Evolutionary conservation across 2,888 invertebrate genomes (phyloP).

Genomic region (Nemotelus pantherinus): DNA sequence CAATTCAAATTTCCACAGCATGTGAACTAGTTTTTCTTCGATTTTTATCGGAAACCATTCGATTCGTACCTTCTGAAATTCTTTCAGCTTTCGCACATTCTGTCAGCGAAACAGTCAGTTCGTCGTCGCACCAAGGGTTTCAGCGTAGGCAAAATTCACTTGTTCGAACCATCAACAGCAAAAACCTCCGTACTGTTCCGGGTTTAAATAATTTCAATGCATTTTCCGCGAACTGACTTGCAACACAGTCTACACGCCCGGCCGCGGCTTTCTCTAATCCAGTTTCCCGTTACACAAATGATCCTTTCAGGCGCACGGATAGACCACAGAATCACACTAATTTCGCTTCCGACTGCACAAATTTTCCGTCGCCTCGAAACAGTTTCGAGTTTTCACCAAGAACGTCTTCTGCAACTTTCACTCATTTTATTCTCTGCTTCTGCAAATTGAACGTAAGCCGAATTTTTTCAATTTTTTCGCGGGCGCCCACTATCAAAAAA

Average conservation of each 20-base stretch:
- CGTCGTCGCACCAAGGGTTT: background rate
- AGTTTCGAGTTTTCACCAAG: constrained; percentile 8
- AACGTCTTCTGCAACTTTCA: constrained; percentile 33
- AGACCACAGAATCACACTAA: constrained; percentile 23
- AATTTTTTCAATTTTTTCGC: constrained; percentile 44
- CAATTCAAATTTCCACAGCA: background rate
- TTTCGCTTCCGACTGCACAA: constrained; percentile 27
- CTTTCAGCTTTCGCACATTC: constrained; percentile 29
- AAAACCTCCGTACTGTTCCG: constrained; percentile 1
- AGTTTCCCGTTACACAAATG: background rate
- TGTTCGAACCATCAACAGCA: background rate
- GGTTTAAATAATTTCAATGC: background rate
- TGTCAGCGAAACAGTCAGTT: constrained; percentile 16
- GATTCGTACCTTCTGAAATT: background rate
- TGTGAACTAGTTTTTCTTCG: constrained; percentile 4
- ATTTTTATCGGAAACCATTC: constrained; percentile 8
- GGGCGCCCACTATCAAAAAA: constrained; percentile 50
- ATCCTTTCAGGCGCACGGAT: constrained; percentile 20
- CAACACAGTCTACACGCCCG: background rate
- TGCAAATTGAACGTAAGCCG: background rate
- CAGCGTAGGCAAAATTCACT: constrained; percentile 15
- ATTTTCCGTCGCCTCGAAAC: background rate
- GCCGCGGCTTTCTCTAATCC: background rate
- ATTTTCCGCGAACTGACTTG: background rate
- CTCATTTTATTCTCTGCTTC: constrained; percentile 34